Evolutionary conservation across 2,888 invertebrate species (phyloP).

Genomic region (Amblyjoppa proteus): DNA sequence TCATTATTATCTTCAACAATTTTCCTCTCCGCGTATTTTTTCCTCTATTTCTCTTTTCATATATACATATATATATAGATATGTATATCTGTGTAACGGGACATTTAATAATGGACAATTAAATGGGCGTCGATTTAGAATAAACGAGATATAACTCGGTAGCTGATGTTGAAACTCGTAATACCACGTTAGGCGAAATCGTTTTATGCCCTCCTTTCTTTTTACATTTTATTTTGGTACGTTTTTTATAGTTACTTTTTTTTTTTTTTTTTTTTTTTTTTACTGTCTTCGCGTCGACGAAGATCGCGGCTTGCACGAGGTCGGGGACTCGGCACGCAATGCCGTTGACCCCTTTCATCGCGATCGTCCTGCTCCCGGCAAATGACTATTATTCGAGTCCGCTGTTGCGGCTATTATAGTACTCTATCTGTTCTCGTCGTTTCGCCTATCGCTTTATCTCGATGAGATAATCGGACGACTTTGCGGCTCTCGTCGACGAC

Average conservation of each 20-base stretch:
- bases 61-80: background rate
- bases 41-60: background rate
- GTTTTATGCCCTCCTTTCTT: background rate
- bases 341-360: constrained; percentile 20
- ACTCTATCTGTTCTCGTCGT: constrained; percentile 3
- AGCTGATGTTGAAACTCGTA: background rate
- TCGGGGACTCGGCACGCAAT: constrained; percentile 18
- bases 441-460: constrained; percentile 30
- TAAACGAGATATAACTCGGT: constrained; percentile 18
- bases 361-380: constrained; percentile 6
- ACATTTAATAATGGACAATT: constrained; percentile 62
- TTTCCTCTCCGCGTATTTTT: background rate
- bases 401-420: constrained; percentile 9
- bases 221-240: background rate
- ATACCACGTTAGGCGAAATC: background rate
- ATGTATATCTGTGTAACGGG: constrained; percentile 46
- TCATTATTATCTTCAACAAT: constrained; percentile 32
- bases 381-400: constrained; percentile 28
- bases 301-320: background rate
- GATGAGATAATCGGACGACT: constrained; percentile 45
- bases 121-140: constrained; percentile 51
- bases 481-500: constrained; percentile 14
- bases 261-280: constrained; percentile 2
- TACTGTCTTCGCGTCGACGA: background rate
- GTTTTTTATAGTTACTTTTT: background rate